These are phyloP conservation scores for Linnaemya tessellans DNA, from an alignment of 2,888 invertebrate genomes.

Conservation along the genomic window DNA sequence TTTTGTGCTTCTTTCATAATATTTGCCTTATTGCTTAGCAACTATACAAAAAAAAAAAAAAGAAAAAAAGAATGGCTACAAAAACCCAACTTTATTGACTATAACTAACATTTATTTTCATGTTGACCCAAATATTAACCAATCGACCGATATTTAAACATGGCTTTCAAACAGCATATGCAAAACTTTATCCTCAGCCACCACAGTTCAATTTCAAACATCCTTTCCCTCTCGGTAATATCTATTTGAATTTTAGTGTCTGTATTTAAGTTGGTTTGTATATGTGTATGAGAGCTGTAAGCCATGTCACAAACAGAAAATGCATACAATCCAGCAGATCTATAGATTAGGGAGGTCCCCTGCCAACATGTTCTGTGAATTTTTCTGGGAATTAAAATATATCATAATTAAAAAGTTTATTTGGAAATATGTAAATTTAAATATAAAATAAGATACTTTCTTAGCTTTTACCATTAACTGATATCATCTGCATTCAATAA, in stretches of 20 bases:
- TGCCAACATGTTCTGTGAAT: no score
- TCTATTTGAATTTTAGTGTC: background rate
- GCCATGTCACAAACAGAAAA: background rate
- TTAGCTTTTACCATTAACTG: no score
- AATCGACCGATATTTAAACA: conserved; percentile 66
- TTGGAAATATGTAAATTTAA: no score
- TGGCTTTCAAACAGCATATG: conserved; percentile 56
- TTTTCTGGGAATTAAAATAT: no score
- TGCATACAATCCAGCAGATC: background rate
- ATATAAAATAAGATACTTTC: no score
- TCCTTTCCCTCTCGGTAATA: conserved; percentile 43
- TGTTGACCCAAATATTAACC: conserved; percentile 70
- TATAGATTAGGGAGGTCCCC: no score
- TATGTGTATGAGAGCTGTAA: conserved; percentile 2
- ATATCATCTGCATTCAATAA: no score
- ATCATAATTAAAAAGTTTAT: no score
- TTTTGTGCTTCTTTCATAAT: conserved; percentile 9
- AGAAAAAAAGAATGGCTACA: conserved; percentile 1
- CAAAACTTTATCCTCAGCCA: conserved; percentile 58
- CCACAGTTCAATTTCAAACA: conserved; percentile 31
- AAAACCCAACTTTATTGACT: conserved; percentile 42
- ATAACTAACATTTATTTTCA: conserved; percentile 59
- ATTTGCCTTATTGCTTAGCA: conserved; percentile 5
- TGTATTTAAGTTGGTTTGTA: background rate
- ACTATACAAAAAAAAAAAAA: background rate